Conservation (phyloP, 2,797 vertebrate species). For the Pantherophis alleghaniensis region DNA sequence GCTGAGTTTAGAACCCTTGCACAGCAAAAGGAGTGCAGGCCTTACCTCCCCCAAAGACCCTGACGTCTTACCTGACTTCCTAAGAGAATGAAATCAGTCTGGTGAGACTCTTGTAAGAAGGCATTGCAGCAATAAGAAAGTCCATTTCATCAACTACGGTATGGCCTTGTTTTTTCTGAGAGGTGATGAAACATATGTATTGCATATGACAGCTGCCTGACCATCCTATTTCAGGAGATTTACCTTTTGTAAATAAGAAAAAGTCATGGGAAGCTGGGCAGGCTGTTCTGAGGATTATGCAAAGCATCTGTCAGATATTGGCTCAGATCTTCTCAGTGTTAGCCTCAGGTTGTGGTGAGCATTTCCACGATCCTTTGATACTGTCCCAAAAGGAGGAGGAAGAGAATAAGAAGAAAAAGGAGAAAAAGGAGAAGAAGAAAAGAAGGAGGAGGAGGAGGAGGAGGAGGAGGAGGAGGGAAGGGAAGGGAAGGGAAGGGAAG, state of each 20-base stretch:
- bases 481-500: too few relatives aligned
- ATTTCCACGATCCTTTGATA: too few relatives aligned
- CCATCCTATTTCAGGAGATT: neutral
- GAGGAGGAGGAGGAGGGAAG: rapidly evolving
- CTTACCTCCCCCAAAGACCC: neutral
- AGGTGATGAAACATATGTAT: neutral
- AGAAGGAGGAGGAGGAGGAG: rapidly evolving
- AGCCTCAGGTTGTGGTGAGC: neutral
- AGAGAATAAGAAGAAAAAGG: too few relatives aligned
- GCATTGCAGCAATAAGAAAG: neutral
- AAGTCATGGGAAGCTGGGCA: neutral
- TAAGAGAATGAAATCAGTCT: neutral
- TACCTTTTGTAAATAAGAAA: neutral
- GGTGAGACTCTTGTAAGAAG: neutral
- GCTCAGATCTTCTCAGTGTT: neutral
- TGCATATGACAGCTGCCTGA: neutral
- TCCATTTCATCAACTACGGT: neutral
- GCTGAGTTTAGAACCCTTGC: neutral
- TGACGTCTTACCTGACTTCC: neutral
- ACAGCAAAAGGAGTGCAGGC: neutral
- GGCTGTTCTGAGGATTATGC: neutral
- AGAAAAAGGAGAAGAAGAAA: too few relatives aligned
- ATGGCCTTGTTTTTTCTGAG: neutral
- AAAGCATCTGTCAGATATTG: neutral
- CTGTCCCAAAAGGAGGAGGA: too few relatives aligned